Percentiles rank a stretch among this genome's conserved stretches.
Evolutionary conservation across 2,888 invertebrate species (phyloP).

Genomic region (Chironomus riparius): DNA sequence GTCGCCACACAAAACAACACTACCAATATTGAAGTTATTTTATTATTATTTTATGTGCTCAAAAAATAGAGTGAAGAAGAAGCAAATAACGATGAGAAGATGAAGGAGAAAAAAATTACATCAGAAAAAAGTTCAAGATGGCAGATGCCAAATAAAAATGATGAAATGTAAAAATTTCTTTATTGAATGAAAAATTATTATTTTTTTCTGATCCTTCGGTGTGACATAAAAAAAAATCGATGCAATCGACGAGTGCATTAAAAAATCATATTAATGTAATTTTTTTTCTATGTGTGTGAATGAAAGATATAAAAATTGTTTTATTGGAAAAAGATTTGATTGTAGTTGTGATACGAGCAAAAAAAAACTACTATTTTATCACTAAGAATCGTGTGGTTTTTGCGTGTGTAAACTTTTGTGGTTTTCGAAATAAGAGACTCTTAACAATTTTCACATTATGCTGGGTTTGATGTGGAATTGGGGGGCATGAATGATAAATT

Average conservation of each 20-base stretch:
- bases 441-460: no score
- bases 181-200: background rate
- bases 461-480: no score
- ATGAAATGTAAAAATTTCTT: background rate
- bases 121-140: constrained; percentile 13
- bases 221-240: background rate
- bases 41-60: background rate
- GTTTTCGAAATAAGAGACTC: background rate
- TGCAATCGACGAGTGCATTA: background rate
- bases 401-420: background rate
- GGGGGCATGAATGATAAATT: no score
- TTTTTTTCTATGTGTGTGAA: background rate
- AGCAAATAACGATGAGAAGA: background rate
- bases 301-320: background rate
- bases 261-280: background rate
- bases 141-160: constrained; percentile 22
- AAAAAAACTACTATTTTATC: background rate
- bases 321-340: no score
- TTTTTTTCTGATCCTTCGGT: background rate
- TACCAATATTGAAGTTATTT: background rate
- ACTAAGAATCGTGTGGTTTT: background rate
- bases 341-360: background rate
- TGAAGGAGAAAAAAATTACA: constrained; percentile 1
- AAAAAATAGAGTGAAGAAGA: background rate
- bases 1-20: background rate